These are phyloP conservation scores for Psittacula echo DNA, from an alignment of 2,797 vertebrate genomes.

Conservation along the genomic window DNA sequence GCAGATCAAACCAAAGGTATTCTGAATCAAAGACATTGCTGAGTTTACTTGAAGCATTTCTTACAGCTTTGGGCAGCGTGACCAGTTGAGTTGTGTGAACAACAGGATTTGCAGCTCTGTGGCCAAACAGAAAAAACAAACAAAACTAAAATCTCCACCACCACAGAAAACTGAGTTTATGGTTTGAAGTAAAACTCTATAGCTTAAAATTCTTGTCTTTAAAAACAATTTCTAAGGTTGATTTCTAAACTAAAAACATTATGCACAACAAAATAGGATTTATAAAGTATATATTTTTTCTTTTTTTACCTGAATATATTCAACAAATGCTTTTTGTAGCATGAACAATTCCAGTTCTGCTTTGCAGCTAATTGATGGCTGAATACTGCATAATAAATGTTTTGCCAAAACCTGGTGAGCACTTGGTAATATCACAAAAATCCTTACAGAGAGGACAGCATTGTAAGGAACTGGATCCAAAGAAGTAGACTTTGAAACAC, in stretches of 20 bases:
- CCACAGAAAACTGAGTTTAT: not conserved
- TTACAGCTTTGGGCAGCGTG: not conserved
- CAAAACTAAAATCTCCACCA: rapidly evolving
- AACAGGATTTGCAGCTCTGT: not conserved
- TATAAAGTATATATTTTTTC: not conserved
- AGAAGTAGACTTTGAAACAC: not conserved
- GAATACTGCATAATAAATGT: not conserved
- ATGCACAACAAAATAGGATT: not conserved
- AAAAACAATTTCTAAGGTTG: not conserved
- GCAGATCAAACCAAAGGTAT: not conserved
- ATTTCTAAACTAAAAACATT: not conserved
- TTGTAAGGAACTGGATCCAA: not conserved
- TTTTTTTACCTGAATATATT: not conserved
- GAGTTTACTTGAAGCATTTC: not conserved
- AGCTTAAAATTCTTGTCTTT: not conserved
- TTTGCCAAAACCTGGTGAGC: not conserved
- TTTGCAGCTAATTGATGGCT: not conserved
- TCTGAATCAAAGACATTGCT: not conserved
- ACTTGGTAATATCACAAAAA: not conserved
- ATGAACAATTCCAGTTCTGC: not conserved
- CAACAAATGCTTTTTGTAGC: not conserved
- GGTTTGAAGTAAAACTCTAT: not conserved
- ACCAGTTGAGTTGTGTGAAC: not conserved
- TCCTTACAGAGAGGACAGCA: not conserved
- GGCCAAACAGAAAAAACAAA: not conserved